Evolutionary conservation across 2,888 invertebrate genomes (phyloP).

Genomic region (Watsonalla binaria): DNA sequence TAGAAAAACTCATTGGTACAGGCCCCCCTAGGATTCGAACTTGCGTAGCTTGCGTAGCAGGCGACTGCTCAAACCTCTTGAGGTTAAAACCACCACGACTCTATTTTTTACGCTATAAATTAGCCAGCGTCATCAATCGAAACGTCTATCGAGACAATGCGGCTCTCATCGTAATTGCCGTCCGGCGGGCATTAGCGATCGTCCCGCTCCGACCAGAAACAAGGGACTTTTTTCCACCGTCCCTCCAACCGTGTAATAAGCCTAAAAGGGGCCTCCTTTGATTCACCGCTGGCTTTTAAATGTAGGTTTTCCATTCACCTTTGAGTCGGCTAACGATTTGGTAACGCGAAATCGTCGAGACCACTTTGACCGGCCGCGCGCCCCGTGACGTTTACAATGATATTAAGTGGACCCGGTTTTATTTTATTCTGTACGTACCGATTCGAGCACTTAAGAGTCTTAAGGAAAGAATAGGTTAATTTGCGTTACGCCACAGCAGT

Average conservation of each 20-base stretch:
- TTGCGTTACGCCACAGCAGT: too few species aligned
- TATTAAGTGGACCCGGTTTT: conserved; percentile 37
- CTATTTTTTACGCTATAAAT: too few species aligned
- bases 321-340: conserved; percentile 49
- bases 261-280: conserved; percentile 60
- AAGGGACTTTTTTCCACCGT: conserved; percentile 36
- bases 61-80: too few species aligned
- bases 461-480: too few species aligned
- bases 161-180: conserved; percentile 51
- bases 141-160: conserved; percentile 29
- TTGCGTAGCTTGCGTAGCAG: too few species aligned
- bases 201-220: conserved; percentile 16
- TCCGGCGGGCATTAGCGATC: conserved; percentile 26
- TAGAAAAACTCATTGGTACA: too few species aligned
- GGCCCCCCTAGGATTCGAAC: too few species aligned
- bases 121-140: conserved; percentile 5
- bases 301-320: conserved; percentile 55
- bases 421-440: conserved; percentile 11
- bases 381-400: conserved; percentile 30
- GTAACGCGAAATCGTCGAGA: conserved; percentile 37
- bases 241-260: conserved; percentile 59
- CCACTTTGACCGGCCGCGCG: conserved; percentile 43
- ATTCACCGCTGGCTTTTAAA: conserved; percentile 55
- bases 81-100: too few species aligned
- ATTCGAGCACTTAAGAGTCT: background rate